Evolutionary conservation across 1,140 invertebrate species (phyloP).

Genomic region (Ostrea edulis): DNA sequence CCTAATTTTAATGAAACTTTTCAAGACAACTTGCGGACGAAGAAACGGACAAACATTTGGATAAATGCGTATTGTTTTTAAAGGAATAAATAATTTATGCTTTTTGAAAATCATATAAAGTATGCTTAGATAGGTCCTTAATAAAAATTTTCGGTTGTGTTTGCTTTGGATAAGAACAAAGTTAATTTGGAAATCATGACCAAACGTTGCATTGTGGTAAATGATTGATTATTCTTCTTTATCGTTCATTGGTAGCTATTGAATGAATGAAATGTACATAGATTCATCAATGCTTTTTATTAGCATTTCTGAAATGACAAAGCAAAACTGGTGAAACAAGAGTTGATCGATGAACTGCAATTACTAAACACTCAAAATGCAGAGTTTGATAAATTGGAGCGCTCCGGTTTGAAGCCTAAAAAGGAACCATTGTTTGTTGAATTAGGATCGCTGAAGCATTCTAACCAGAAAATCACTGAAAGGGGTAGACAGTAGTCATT

Average conservation of each 20-base stretch:
- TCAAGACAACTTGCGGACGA: too few relatives aligned
- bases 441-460: not conserved
- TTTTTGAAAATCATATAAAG: too few relatives aligned
- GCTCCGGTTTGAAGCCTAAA: not conserved
- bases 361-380: conserved; percentile 4
- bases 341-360: conserved; percentile 13
- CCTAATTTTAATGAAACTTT: too few relatives aligned
- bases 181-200: too few relatives aligned
- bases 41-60: too few relatives aligned
- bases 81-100: too few relatives aligned
- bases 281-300: not conserved
- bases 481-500: conserved; percentile 4
- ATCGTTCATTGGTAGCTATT: not conserved
- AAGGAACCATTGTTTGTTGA: conserved; percentile 19
- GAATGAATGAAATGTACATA: conserved; percentile 21
- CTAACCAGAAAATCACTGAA: not conserved
- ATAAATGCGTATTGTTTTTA: too few relatives aligned
- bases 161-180: too few relatives aligned
- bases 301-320: not conserved
- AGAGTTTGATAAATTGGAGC: conserved; percentile 14
- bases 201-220: not conserved
- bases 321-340: not conserved
- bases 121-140: too few relatives aligned
- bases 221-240: not conserved
- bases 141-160: too few relatives aligned